These are phyloP conservation scores for Sphecodes monilicornis DNA, from an alignment of 2,888 invertebrate genomes.

Conservation along the genomic window DNA sequence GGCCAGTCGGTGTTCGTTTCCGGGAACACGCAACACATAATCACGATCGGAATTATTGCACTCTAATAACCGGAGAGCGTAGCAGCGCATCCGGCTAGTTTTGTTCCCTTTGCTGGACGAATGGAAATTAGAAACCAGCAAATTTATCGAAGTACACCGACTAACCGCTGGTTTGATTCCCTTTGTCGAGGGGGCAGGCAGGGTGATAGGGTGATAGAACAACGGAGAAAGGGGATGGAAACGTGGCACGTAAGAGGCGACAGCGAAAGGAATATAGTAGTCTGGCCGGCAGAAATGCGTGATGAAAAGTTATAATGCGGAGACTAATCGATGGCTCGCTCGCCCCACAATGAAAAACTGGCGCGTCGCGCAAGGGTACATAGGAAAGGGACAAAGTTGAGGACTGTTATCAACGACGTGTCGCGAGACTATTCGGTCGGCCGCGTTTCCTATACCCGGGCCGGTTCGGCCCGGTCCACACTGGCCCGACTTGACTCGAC, in stretches of 20 bases:
- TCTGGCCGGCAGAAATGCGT: constrained; percentile 27
- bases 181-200: not conserved
- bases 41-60: constrained; percentile 19
- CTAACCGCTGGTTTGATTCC: constrained; percentile 7
- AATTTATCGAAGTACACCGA: constrained; percentile 19
- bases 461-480: constrained; percentile 12
- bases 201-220: not conserved
- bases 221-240: not conserved
- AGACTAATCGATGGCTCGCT: constrained; percentile 27
- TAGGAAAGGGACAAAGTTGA: constrained; percentile 2
- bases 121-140: constrained; percentile 45
- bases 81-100: not conserved
- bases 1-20: not conserved
- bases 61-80: constrained; percentile 32
- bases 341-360: constrained; percentile 6
- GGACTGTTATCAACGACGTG: constrained; percentile 37
- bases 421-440: constrained; percentile 19
- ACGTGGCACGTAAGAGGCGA: not conserved
- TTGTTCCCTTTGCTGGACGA: not conserved
- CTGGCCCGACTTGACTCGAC: not conserved
- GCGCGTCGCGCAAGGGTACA: not conserved
- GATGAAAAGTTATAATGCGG: constrained; percentile 38
- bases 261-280: not conserved
- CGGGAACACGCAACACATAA: not conserved
- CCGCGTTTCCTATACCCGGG: constrained; percentile 3